Conservation (phyloP, 2,113 vertebrate species). For the Centropus unirufus region DNA sequence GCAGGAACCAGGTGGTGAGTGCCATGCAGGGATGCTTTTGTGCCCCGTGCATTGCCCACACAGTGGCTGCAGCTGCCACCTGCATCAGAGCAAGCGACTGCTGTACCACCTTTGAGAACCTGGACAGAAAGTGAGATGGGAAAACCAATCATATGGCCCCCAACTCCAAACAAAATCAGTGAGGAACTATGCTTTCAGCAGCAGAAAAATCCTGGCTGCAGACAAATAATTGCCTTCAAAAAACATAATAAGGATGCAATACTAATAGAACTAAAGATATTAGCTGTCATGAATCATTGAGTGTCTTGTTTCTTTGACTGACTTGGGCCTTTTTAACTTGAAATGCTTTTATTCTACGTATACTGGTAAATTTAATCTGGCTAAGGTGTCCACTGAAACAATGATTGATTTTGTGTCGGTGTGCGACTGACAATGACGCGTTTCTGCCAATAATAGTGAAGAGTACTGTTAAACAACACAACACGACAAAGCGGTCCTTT, state of each 20-base stretch:
- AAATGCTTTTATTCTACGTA: background rate
- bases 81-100: background rate
- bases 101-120: background rate
- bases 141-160: background rate
- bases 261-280: background rate
- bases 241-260: background rate
- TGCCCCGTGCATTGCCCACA: background rate
- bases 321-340: background rate
- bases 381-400: background rate
- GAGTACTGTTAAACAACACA: background rate
- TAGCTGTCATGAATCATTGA: background rate
- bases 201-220: background rate
- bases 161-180: background rate
- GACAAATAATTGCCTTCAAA: background rate
- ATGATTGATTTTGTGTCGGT: background rate
- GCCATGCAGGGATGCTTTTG: background rate
- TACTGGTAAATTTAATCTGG: background rate
- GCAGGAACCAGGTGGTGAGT: background rate
- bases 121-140: background rate
- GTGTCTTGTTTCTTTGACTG: background rate
- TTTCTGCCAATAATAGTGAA: background rate
- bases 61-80: background rate
- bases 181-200: background rate
- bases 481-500: background rate
- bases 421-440: fast-evolving